phyloP scores from a whole-genome alignment of 1,140 invertebrate species.

The Colletes gigas region DNA sequence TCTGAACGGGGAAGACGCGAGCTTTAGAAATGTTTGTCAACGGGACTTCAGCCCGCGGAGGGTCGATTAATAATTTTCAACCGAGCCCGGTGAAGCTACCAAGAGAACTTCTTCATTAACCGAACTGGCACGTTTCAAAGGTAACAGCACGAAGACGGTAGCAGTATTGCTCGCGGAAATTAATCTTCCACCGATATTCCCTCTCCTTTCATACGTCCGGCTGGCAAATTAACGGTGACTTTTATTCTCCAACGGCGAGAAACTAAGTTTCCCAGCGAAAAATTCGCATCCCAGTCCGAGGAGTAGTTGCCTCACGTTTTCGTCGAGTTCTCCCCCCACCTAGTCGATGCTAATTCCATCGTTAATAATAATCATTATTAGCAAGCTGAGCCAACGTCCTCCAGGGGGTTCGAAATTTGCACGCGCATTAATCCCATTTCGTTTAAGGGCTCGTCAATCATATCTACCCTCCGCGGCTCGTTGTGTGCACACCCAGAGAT shows the following conservation, averaged over 20 bases:
- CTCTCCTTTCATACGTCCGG: neutral
- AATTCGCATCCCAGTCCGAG: no score
- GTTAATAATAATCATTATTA: conserved; percentile 66
- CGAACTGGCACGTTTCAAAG: conserved; percentile 25
- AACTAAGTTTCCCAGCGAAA: neutral
- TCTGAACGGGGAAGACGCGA: no score
- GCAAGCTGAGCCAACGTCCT: conserved; percentile 32
- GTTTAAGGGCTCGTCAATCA: conserved; percentile 73
- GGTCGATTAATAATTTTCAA: conserved; percentile 41
- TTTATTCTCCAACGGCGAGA: conserved; percentile 3
- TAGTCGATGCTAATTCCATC: conserved; percentile 54
- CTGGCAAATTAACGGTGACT: conserved; percentile 15
- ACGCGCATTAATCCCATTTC: conserved; percentile 70
- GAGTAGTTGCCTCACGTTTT: no score
- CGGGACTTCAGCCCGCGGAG: neutral
- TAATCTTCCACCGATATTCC: conserved; percentile 15
- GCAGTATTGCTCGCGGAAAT: neutral
- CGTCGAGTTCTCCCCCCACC: conserved; percentile 22
- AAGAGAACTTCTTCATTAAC: conserved; percentile 38
- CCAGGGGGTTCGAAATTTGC: conserved; percentile 60
- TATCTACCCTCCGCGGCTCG: conserved; percentile 44
- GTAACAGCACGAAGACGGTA: neutral
- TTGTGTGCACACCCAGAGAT: conserved; percentile 19
- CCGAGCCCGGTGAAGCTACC: conserved; percentile 1
- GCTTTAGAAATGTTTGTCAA: neutral